A percentile compares a stretch with the other conserved stretches of the same genome.
Conservation (phyloP, 37 sponge, comb jelly and placozoan genomes). For the Cladorhizidae sp. region DNA sequence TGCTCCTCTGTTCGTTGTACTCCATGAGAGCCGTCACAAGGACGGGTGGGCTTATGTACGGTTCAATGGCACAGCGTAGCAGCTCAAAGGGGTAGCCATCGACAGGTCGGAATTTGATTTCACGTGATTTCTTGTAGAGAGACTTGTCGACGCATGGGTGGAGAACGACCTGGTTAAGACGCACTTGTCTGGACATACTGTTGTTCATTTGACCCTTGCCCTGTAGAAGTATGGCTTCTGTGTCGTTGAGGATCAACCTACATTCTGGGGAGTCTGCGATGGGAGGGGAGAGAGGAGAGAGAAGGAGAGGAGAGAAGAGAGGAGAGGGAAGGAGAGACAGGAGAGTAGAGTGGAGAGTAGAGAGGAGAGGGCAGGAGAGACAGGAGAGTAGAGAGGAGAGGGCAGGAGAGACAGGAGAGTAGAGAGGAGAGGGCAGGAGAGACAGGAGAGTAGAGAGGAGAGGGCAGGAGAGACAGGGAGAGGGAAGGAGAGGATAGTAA, state of each 20-base stretch:
- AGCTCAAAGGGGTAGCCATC: constrained; percentile 86
- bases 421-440: too few relatives aligned
- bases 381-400: too few relatives aligned
- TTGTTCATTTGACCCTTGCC: constrained; percentile 44
- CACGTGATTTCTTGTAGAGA: constrained; percentile 46
- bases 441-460: too few relatives aligned
- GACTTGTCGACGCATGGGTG: constrained; percentile 83
- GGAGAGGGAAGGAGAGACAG: too few relatives aligned
- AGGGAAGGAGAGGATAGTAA: too few relatives aligned
- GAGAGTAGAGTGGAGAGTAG: too few relatives aligned
- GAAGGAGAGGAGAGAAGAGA: too few relatives aligned
- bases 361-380: too few relatives aligned
- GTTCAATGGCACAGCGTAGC: constrained; percentile 71
- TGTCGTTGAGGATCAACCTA: constrained; percentile 71
- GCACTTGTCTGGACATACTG: constrained; percentile 69
- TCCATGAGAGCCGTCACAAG: constrained; percentile 77
- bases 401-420: too few relatives aligned
- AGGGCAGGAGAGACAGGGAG: too few relatives aligned
- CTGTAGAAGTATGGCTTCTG: constrained; percentile 74
- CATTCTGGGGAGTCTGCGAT: constrained; percentile 57
- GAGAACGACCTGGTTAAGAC: constrained; percentile 70
- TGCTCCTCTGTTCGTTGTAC: constrained; percentile 55
- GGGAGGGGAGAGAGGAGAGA: too few relatives aligned
- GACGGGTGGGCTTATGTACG: constrained; percentile 74
- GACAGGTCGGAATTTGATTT: constrained; percentile 74